Base-by-base conservation (phyloP, 2,113 vertebrate genomes). In the Dromas ardeola region DNA sequence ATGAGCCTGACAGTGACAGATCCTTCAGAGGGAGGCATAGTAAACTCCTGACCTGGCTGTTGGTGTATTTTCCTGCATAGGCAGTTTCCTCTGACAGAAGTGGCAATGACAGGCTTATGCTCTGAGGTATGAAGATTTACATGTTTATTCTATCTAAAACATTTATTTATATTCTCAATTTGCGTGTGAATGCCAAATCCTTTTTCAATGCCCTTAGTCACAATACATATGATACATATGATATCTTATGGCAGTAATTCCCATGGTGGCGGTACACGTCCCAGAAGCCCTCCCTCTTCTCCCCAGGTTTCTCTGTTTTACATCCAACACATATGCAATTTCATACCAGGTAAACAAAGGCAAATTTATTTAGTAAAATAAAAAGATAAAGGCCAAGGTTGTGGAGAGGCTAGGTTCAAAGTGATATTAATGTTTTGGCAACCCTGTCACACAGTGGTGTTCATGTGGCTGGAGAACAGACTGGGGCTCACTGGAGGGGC, bases 181-280 rank as follows among this genome's bases (percentile, higher is more conserved):
- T 73, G 29, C 17, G 55, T 45, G 3, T 71, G 45, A 86, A 63
- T 30, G 19, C 9, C 49, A 77, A 86, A 67, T 55, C 15, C 15
- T 81, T 86, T 93, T 70, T 43, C n/a, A 66, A 21, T 30, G 15
- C 25, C 29, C 5, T 55, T 61, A 70, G 15, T 36, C 26, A 30
- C 25, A 80, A 34, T n/a, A 10, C 5, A 5, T 61, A 4, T 36
- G 36, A 34, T n/a, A 10, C 5, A 5, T 61, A 4, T 36, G 36
- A 80, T 38, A 11, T 40, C 21, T 43, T 56, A 21, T 1, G 6
- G 9, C 47, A 52, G 10, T 18, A 76, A 80, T 5, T 58, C 14
- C 16, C 22, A 66, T 1, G 0, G 4, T 55, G n/a, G 7, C 53
- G 3, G 5, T 61, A 49, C 6, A 6, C 16, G 18, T 38, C 1